phyloP scores from a whole-genome alignment of 2,113 vertebrate species.

The Erpornis zantholeuca region DNA sequence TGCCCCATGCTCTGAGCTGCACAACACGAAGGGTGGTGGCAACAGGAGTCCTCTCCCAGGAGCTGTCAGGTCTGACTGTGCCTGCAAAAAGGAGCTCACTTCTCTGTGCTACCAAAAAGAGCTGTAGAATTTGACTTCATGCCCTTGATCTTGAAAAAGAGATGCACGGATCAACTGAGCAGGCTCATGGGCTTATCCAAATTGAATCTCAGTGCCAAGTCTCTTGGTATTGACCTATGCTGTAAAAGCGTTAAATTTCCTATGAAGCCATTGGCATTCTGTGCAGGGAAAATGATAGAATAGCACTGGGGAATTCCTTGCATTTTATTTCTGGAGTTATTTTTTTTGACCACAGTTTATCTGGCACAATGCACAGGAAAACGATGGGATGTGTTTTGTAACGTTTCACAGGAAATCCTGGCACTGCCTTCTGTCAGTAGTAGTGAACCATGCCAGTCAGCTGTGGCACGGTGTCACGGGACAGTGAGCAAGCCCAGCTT shows the following conservation, averaged over 20 bases:
- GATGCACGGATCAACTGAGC: not conserved
- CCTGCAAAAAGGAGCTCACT: not conserved
- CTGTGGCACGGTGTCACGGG: not conserved
- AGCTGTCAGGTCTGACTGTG: not conserved
- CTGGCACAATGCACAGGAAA: not conserved
- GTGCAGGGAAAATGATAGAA: not conserved
- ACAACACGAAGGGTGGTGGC: not conserved
- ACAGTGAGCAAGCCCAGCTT: not conserved
- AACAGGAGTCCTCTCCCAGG: fast-evolving
- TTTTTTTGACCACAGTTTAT: not conserved
- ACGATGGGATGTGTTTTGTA: not conserved
- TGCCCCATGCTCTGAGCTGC: not conserved
- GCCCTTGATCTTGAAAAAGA: not conserved
- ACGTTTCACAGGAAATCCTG: not conserved
- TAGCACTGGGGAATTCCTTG: not conserved
- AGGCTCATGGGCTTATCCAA: not conserved
- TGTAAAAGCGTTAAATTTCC: not conserved
- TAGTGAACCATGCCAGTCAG: not conserved
- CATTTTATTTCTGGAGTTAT: not conserved
- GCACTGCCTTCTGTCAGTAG: not conserved
- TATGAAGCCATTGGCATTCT: not conserved
- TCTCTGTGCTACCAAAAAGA: not conserved
- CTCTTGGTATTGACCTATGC: not conserved
- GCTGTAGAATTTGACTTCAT: not conserved
- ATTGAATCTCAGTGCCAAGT: constrained; percentile 10